Conservation (phyloP, 2,113 vertebrate genomes). For the Trichomycterus rosablanca region DNA sequence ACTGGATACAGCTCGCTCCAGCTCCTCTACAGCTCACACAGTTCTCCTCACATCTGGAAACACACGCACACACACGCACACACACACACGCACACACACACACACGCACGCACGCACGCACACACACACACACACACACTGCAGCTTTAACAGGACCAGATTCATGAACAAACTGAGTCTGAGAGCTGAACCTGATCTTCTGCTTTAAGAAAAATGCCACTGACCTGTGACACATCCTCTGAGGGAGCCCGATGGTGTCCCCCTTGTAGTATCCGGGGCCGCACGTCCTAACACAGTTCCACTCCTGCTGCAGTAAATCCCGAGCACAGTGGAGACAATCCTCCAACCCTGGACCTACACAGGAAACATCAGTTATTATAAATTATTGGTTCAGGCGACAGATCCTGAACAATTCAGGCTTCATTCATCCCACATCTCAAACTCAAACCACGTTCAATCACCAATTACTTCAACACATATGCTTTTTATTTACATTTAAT, state of each 20-base stretch:
- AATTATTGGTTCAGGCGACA: no score
- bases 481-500: no score
- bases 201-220: no score
- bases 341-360: conserved; percentile 70
- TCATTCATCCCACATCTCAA: no score
- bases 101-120: no score
- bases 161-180: no score
- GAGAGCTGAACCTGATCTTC: no score
- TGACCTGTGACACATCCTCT: conserved; percentile 81
- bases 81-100: background rate
- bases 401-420: no score
- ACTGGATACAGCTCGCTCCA: conserved; percentile 73
- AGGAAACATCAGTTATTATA: conserved; percentile 14
- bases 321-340: conserved; percentile 76
- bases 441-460: no score
- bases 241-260: conserved; percentile 66
- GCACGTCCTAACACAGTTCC: conserved; percentile 77
- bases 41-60: conserved; percentile 79
- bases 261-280: conserved; percentile 74
- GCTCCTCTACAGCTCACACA: conserved; percentile 78
- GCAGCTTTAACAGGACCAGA: no score
- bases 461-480: no score
- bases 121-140: no score
- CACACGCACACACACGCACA: background rate
- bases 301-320: conserved; percentile 70